These are phyloP conservation scores for Drosophila nasuta DNA, from an alignment of 1,140 invertebrate genomes.

Conservation along the genomic window DNA sequence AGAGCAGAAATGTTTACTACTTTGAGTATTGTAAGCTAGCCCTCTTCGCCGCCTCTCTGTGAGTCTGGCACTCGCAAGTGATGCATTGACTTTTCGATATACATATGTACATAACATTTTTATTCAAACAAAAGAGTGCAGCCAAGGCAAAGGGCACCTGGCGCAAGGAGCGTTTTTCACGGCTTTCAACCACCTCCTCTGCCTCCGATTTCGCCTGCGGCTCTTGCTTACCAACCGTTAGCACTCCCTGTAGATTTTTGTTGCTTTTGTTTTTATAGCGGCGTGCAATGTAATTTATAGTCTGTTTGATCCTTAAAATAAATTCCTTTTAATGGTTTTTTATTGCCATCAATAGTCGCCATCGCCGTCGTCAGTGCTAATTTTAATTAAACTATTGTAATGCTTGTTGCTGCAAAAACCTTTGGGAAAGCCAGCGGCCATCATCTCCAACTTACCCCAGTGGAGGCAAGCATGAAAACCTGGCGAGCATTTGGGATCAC, in stretches of 20 bases:
- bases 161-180: conserved; percentile 36
- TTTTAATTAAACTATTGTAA: conserved; percentile 82
- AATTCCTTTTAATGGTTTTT: conserved; percentile 82
- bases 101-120: conserved; percentile 75
- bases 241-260: conserved; percentile 26
- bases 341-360: conserved; percentile 78
- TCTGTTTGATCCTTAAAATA: conserved; percentile 80
- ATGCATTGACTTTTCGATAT: conserved; percentile 77
- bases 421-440: background rate
- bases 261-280: conserved; percentile 77
- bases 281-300: conserved; percentile 81
- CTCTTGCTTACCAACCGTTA: background rate
- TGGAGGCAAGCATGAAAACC: background rate
- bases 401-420: conserved; percentile 41
- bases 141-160: conserved; percentile 48
- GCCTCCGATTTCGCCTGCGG: background rate
- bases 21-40: conserved; percentile 35
- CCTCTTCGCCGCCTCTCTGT: conserved; percentile 4
- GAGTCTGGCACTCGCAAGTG: conserved; percentile 36
- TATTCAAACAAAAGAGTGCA: conserved; percentile 44
- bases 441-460: too few relatives aligned
- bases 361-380: conserved; percentile 63
- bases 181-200: background rate
- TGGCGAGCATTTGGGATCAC: conserved; percentile 40
- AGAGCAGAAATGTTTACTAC: conserved; percentile 58